Conservation (phyloP, 2,113 vertebrate genomes). For the Heterotilapia buettikoferi region DNA sequence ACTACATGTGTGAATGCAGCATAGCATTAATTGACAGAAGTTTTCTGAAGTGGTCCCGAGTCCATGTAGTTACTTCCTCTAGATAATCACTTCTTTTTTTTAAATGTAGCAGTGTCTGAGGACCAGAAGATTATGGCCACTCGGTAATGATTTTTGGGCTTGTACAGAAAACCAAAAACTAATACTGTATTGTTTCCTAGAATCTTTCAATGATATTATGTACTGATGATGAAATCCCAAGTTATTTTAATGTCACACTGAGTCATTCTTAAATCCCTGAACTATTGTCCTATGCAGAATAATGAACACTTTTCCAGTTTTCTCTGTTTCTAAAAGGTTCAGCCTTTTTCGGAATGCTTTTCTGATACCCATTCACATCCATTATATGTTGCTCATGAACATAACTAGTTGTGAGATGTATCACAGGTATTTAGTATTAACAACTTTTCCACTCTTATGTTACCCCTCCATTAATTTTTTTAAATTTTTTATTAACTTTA, state of each 20-base stretch:
- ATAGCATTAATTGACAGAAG: neutral
- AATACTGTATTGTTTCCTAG: neutral
- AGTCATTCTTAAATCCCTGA: neutral
- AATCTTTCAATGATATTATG: neutral
- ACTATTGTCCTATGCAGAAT: neutral
- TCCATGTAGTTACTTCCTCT: neutral
- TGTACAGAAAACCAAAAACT: neutral
- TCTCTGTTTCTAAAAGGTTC: neutral
- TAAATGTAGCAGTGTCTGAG: neutral
- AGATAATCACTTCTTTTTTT: neutral
- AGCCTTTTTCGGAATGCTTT: neutral
- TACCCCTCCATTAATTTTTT: neutral
- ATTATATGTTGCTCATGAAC: neutral
- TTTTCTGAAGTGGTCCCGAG: neutral
- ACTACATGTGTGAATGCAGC: neutral
- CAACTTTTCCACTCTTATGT: neutral
- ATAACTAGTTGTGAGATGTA: neutral
- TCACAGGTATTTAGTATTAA: neutral
- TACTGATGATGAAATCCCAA: neutral
- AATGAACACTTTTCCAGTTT: neutral
- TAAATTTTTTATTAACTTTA: rapidly evolving
- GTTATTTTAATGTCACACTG: neutral
- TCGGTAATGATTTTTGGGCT: neutral
- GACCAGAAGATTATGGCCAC: neutral
- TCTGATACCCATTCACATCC: neutral